phyloP scores from a whole-genome alignment of 2,113 vertebrate genomes.

The Opisthocomus hoazin region DNA sequence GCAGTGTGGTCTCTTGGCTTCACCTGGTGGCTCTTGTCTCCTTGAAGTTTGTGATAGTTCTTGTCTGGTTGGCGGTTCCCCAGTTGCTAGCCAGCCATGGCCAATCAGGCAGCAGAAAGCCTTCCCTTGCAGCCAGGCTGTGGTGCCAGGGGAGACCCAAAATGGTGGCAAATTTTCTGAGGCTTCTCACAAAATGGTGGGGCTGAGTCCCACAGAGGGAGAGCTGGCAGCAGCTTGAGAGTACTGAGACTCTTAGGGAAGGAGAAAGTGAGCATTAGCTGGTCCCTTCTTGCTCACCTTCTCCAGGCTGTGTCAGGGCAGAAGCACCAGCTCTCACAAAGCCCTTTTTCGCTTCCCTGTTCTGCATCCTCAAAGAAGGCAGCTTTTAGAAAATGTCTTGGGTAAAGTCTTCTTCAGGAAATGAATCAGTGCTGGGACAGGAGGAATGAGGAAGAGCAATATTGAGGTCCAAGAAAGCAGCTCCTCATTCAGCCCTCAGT shows the following conservation, averaged over 20 bases:
- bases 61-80: too few species aligned
- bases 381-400: neutral
- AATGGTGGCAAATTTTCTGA: too few species aligned
- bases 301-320: neutral
- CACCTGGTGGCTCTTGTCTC: too few species aligned
- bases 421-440: neutral
- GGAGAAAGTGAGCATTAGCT: neutral
- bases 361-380: neutral
- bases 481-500: neutral
- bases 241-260: neutral
- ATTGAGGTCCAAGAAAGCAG: neutral
- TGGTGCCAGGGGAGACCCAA: too few species aligned
- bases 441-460: neutral
- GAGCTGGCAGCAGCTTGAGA: neutral
- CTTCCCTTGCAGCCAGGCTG: too few species aligned
- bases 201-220: too few species aligned
- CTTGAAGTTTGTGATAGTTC: too few species aligned
- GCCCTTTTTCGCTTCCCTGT: neutral
- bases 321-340: neutral
- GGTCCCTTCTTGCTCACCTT: neutral
- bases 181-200: too few species aligned
- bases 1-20: too few species aligned
- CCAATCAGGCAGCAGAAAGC: too few species aligned
- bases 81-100: too few species aligned
- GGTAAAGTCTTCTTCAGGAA: neutral